A percentile compares a stretch with the other conserved stretches of the same genome.
These are phyloP conservation scores for Arbacia lixula DNA, from an alignment of 53 echinoderm and acorn worm species.

Conservation along the genomic window DNA sequence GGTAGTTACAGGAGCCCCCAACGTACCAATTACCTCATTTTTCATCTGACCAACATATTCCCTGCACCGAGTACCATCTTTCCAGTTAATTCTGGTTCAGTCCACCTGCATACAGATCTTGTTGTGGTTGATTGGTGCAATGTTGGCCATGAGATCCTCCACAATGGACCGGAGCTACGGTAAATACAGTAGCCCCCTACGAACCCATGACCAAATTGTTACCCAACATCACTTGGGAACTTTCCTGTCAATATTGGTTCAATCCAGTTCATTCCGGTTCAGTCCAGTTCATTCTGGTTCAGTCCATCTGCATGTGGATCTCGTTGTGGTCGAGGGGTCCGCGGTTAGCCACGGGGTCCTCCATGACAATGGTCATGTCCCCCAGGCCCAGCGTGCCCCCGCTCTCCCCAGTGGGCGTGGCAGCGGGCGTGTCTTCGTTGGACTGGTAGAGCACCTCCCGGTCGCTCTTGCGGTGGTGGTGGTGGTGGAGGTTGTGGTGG, in stretches of 20 bases:
- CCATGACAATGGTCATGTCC: conserved; percentile 31
- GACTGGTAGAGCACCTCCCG: conserved; percentile 54
- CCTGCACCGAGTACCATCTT: no score
- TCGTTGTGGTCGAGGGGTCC: conserved; percentile 18
- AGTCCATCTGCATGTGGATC: conserved; percentile 13
- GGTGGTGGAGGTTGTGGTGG: conserved; percentile 31
- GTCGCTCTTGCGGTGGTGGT: conserved; percentile 49
- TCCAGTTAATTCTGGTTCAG: not conserved
- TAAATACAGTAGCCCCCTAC: no score
- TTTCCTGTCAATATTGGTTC: not conserved
- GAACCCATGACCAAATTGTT: no score
- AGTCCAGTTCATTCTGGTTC: conserved; percentile 6
- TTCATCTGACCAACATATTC: no score
- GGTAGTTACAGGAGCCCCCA: no score
- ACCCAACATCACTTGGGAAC: not conserved
- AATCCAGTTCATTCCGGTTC: not conserved
- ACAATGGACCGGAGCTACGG: no score
- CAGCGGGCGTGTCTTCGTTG: conserved; percentile 42
- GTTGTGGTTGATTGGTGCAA: not conserved
- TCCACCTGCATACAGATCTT: not conserved
- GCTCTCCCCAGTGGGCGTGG: conserved; percentile 16
- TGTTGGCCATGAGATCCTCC: conserved; percentile 28
- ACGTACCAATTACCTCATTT: no score
- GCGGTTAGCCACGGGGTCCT: conserved; percentile 19
- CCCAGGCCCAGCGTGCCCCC: not conserved